Percentiles rank a stretch among this genome's conserved stretches.
Evolutionary conservation across 1,140 invertebrate genomes (phyloP).

Genomic region (Ditylenchus dipsaci): DNA sequence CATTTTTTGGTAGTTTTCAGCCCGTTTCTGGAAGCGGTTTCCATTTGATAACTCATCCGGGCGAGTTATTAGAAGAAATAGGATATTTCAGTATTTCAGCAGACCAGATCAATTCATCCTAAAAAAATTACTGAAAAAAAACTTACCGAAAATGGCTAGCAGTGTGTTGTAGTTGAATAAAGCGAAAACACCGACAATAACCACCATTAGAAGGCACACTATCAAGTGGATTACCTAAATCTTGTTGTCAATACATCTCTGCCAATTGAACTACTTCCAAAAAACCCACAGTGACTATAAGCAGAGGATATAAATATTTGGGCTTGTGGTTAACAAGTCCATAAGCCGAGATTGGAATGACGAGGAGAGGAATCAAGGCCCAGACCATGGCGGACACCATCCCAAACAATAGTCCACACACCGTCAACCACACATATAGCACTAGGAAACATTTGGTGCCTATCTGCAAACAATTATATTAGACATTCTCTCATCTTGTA

Average conservation of each 20-base stretch:
- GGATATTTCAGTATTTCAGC: too few relatives aligned
- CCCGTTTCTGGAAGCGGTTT: too few relatives aligned
- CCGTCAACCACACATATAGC: constrained; percentile 36
- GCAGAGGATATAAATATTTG: constrained; percentile 48
- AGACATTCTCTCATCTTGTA: not conserved
- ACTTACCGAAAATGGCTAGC: constrained; percentile 38
- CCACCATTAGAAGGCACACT: constrained; percentile 43
- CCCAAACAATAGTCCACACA: constrained; percentile 42
- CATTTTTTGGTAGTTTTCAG: too few relatives aligned
- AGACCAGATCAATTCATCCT: too few relatives aligned
- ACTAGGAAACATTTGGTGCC: constrained; percentile 47
- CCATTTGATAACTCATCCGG: too few relatives aligned
- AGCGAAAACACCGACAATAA: constrained; percentile 36
- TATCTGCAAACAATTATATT: constrained; percentile 29
- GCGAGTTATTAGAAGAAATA: too few relatives aligned
- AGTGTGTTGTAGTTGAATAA: constrained; percentile 44
- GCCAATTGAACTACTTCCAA: too few relatives aligned
- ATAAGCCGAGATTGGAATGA: constrained; percentile 39
- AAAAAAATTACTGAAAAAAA: too few relatives aligned
- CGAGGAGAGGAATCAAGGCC: constrained; percentile 38
- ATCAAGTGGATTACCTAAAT: constrained; percentile 44
- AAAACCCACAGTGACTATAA: constrained; percentile 45
- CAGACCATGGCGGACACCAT: constrained; percentile 46
- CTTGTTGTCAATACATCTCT: too few relatives aligned
- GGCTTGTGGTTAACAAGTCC: constrained; percentile 38